Evolutionary conservation across 2,113 vertebrate species (phyloP), one percentile per base, ranked within the genome.

Genomic region (Menura novaehollandiae): DNA sequence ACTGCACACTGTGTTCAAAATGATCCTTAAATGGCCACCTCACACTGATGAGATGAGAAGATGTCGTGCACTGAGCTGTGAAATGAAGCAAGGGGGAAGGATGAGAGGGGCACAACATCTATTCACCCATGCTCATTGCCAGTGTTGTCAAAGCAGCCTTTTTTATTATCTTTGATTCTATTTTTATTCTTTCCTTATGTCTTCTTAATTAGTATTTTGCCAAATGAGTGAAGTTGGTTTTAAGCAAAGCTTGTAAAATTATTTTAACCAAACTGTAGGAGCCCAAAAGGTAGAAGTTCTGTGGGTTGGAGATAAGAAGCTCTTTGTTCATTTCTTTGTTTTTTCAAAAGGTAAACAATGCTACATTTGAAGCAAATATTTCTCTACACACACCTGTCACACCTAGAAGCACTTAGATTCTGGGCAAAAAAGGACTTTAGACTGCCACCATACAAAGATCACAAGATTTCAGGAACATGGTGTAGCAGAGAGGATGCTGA

Each of bases 21-120:
- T 90, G 81, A 89, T 60, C 73, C 66, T 93, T 91, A 91, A 97
- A 95, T 39, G 68, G 44, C 56, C 68, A 82, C 32, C 75, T 95
- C 77, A 77, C 72, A 91, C 85, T 49, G 73, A 37, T 81, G 85
- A 68, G 63, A 78, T 71, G 60, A 85, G 58, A 81, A 75, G 73
- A 89, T 5, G 15, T 15, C 64, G 59, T 59, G 78, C 72, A 80
- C n/a, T 93, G 84, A 89, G 72, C 75, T 94, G 84, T 94, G 83
- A 92, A 95, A 95, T 85, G 74, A 95, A 93, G 77, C 56, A 73
- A 32, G 67, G 69, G 77, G 47, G 16, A 55, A 56, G 41, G 9
- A 32, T 69, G 44, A 44, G 1, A 1, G 53, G 59, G 22, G 13
- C 27, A 43, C 35, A 58, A 74, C 63, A 88, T 19, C 46, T 83